A percentile compares a stretch with the other conserved stretches of the same genome.
These are phyloP conservation scores for Circaetus cinerascens DNA, from an alignment of 2,113 vertebrate genomes.

Conservation along the genomic window DNA sequence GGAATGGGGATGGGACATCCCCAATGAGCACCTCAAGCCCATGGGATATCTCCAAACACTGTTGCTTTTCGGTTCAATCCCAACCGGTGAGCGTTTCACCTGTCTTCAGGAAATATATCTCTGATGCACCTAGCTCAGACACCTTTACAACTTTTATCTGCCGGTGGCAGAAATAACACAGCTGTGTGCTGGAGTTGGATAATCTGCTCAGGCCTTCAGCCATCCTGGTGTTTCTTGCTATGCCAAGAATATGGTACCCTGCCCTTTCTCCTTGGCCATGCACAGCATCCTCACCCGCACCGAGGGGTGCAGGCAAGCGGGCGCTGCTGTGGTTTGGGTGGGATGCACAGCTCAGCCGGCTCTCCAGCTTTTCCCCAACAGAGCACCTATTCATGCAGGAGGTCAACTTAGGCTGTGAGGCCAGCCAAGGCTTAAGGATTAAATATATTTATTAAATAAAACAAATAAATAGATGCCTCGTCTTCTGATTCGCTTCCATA, in stretches of 20 bases:
- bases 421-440: background rate
- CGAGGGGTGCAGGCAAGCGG: accelerated
- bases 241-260: background rate
- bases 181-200: background rate
- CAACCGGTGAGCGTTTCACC: background rate
- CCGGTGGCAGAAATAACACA: background rate
- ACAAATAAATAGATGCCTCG: background rate
- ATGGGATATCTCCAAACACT: accelerated
- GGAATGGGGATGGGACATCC: background rate
- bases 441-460: background rate
- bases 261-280: background rate
- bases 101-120: background rate
- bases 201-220: background rate
- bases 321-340: accelerated
- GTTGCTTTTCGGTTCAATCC: accelerated
- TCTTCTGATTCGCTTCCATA: background rate
- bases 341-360: background rate
- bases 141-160: background rate
- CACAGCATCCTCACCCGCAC: background rate
- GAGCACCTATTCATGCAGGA: background rate
- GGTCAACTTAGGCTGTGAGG: background rate
- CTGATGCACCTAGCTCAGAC: background rate
- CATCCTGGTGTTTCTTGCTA: background rate
- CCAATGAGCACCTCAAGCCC: background rate
- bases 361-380: background rate